Percentiles rank a stretch among this genome's conserved stretches.
Conservation (phyloP, 2,113 vertebrate genomes). For the Bolborhynchus lineola region DNA sequence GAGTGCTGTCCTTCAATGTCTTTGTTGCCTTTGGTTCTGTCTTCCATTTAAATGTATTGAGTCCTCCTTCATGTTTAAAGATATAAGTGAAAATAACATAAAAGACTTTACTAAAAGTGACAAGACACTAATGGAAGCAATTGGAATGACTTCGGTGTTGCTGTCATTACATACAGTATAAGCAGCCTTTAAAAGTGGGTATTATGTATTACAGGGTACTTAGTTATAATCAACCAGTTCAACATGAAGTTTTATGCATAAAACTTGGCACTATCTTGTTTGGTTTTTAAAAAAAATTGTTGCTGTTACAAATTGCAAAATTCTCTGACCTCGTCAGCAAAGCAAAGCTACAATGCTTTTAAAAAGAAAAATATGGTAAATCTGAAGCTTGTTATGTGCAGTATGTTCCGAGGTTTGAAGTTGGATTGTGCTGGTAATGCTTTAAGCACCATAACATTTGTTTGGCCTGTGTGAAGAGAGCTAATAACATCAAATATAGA, state of each 20-base stretch:
- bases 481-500: background rate
- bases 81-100: background rate
- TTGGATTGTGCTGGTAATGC: background rate
- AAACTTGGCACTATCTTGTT: background rate
- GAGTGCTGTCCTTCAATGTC: background rate
- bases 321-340: background rate
- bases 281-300: background rate
- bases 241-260: background rate
- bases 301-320: background rate
- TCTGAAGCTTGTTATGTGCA: background rate
- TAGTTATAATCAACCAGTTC: background rate
- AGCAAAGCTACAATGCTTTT: background rate
- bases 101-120: background rate
- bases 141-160: background rate
- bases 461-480: background rate
- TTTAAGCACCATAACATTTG: background rate
- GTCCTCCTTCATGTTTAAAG: background rate
- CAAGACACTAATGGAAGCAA: background rate
- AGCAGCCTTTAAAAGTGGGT: background rate
- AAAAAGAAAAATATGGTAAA: background rate
- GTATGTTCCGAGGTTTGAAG: background rate
- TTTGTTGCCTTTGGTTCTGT: slow-evolving; percentile 24
- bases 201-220: background rate
- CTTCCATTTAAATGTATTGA: background rate
- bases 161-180: background rate